phyloP scores from a whole-genome alignment of 2,888 invertebrate species.

The Pseudanteris insignis region DNA sequence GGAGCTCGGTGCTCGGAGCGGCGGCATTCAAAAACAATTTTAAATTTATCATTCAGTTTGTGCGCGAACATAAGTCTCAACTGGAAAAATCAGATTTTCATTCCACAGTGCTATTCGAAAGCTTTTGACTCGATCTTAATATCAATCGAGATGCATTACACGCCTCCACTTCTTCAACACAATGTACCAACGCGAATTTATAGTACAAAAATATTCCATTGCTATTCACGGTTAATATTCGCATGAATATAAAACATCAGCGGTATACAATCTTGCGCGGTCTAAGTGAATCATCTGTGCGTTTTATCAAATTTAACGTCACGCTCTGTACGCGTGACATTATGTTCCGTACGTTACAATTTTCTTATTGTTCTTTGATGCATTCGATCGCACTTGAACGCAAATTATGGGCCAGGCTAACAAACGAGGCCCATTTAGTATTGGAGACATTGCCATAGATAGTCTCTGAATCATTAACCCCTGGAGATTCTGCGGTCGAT shows the following conservation, averaged over 20 bases:
- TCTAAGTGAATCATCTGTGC: slow-evolving; percentile 2
- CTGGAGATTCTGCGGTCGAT: slow-evolving; percentile 26
- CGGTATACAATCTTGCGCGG: too few species aligned
- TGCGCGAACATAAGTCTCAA: too few species aligned
- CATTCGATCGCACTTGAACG: too few species aligned
- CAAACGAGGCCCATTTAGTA: slow-evolving; percentile 8
- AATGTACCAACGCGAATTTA: slow-evolving; percentile 5
- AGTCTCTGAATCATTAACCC: slow-evolving; percentile 33
- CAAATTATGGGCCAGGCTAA: too few species aligned
- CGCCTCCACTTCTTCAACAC: slow-evolving; percentile 2
- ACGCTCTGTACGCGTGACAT: background rate
- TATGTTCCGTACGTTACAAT: too few species aligned
- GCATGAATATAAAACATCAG: background rate
- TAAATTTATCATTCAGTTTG: too few species aligned
- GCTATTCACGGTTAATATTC: background rate
- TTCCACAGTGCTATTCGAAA: too few species aligned
- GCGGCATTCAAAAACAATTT: too few species aligned
- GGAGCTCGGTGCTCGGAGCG: too few species aligned
- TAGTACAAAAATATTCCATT: slow-evolving; percentile 6
- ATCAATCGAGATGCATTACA: slow-evolving; percentile 6
- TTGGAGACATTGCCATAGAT: slow-evolving; percentile 17
- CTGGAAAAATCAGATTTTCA: too few species aligned
- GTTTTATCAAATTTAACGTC: slow-evolving; percentile 10
- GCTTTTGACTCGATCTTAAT: slow-evolving; percentile 15
- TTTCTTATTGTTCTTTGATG: too few species aligned